Evolutionary conservation across 2,113 vertebrate species (phyloP).

Genomic region (Psilopsiagon aurifrons): DNA sequence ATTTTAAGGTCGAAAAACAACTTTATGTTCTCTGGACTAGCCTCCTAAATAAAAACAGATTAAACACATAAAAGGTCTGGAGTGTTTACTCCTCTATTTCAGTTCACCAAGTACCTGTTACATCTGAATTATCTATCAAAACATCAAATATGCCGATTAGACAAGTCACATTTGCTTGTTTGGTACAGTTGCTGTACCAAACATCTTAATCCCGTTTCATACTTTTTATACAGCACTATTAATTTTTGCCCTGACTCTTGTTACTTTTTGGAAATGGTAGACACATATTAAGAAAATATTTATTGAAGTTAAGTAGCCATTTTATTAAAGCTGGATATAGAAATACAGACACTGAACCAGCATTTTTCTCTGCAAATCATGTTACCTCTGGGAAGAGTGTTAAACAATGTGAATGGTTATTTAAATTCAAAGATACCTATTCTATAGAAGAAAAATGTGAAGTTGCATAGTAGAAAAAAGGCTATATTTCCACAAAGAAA

Average conservation of each 20-base stretch:
- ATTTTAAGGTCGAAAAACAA: background rate
- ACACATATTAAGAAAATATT: background rate
- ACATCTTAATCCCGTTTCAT: background rate
- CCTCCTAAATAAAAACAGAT: background rate
- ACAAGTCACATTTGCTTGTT: background rate
- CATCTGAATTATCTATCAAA: background rate
- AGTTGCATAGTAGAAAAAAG: background rate
- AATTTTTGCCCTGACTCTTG: background rate
- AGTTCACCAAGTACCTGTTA: background rate
- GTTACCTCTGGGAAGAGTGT: background rate
- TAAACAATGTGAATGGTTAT: background rate
- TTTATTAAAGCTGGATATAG: background rate
- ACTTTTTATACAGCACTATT: background rate
- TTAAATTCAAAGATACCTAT: slow-evolving; percentile 16
- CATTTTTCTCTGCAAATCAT: background rate
- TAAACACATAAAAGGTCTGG: accelerated
- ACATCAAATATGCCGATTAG: slow-evolving; percentile 2
- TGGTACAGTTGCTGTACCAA: background rate
- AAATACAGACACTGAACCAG: background rate
- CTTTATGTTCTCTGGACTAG: background rate
- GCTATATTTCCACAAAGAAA: background rate
- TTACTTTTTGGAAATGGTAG: background rate
- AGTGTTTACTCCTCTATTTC: background rate
- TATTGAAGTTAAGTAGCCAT: background rate
- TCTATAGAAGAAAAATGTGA: background rate